phyloP scores from a whole-genome alignment of 23 tunicate species.

The Clavelina lepadiformis region DNA sequence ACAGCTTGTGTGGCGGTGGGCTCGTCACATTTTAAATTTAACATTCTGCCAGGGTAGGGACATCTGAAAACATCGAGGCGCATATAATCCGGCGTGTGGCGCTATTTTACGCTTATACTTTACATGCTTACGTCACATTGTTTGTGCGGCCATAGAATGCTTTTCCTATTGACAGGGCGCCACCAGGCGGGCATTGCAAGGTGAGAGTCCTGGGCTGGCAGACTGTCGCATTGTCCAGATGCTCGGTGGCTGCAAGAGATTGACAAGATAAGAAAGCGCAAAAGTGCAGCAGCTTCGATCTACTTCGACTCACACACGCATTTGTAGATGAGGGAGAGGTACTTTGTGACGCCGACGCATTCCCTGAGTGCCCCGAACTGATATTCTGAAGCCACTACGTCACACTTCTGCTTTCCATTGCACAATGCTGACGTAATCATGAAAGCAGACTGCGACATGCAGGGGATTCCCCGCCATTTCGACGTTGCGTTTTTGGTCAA shows the following conservation, averaged over 20 bases:
- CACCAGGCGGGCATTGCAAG: slow-evolving; percentile 23
- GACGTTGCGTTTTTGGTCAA: background rate
- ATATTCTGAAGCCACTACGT: slow-evolving; percentile 11
- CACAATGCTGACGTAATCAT: slow-evolving; percentile 34
- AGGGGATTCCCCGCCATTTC: slow-evolving; percentile 2
- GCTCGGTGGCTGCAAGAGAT: slow-evolving; percentile 7
- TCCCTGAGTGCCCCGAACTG: background rate
- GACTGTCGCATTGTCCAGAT: slow-evolving; percentile 7
- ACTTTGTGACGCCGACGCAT: slow-evolving; percentile 6
- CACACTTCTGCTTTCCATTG: slow-evolving; percentile 38
- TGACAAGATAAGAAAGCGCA: background rate
- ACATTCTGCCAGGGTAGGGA: background rate
- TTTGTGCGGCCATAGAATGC: slow-evolving; percentile 35
- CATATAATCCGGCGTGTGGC: background rate
- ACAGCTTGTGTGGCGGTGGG: slow-evolving; percentile 41
- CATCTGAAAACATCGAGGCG: background rate
- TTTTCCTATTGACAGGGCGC: slow-evolving; percentile 12
- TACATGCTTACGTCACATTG: slow-evolving; percentile 16
- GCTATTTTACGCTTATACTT: background rate
- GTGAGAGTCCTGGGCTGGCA: slow-evolving; percentile 1
- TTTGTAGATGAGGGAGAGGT: slow-evolving; percentile 3
- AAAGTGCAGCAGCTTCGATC: background rate
- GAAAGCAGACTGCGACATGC: slow-evolving; percentile 4
- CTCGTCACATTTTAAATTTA: slow-evolving; percentile 9
- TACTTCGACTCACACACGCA: slow-evolving; percentile 20